Evolutionary conservation across 2,888 invertebrate species (phyloP), one percentile per base, ranked within the genome.

Genomic region (Athalia cordata): DNA sequence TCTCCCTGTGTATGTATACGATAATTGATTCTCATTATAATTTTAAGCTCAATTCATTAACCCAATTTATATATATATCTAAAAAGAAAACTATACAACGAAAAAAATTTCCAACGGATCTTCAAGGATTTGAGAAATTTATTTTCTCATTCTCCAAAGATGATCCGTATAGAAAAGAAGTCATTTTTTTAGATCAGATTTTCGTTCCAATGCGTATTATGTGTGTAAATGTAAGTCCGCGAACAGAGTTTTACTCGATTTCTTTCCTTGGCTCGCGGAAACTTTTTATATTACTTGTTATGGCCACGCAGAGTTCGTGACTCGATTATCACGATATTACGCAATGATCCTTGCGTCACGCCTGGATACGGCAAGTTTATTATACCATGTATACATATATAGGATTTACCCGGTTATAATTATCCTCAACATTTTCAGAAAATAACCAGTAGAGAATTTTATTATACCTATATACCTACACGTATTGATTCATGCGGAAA

Each of bases 261-360:
- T 72, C 72, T 72, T 72, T 47, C 0, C 29, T 13, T 59, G 59
- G 47, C 72, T 47, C 47, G 59, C 11, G 59, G 59, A 72, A 59
- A 52, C 72, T 47, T 57, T 65, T 65, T 45, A 43, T 8, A 49
- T 72, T 72, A 72, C 72, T 57, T 72, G 52, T 57, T 59, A 72
- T 1, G 47, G 45, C 72, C 72, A 72, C 59, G 72, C 59, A 72
- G 59, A 29, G 47, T 59, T 52, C 72, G 72, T 72, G 72, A 72
- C 72, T 72, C 59, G 59, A 72, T 72, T 72, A 72, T 72, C 59
- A 72, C 45, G 15, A 57, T 72, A 72, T 72, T 72, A 72, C 59
- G 72, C 59, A 72, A 72, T 72, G 70, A 15, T 70, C 52, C 15
- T 72, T 72, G 59, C 72, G 59, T 57, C 72, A 72, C 57, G 59